Evolutionary conservation across 2,797 vertebrate genomes (phyloP), one percentile per base, ranked within the genome.

Genomic region (Dendrocincla tyrannina): DNA sequence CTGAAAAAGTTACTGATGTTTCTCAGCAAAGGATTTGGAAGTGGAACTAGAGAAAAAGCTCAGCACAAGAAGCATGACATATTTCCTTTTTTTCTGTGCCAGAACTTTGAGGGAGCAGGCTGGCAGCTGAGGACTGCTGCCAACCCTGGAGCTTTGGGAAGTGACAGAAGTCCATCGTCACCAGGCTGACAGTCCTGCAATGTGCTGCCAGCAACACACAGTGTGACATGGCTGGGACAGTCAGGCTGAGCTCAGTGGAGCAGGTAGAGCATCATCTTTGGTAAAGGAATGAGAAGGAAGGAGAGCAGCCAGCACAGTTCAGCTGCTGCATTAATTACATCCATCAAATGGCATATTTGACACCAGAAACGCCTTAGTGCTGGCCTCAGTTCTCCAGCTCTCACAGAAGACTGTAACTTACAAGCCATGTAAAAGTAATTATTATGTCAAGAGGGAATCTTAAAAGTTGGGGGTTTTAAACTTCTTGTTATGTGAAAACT

Each of bases 171-270:
- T 41, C 85, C 67, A 50, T 60, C 0, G 0, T 33, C 81, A 52
- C 24, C 35, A 58, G 58, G 35, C 53, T 75, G 58, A 55, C 22
- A 69, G 49, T 30, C 3, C 2, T 53, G 60, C 10, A 78, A 72
- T 0, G 0, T 11, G 47, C 66, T 91, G 56, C 68, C 72, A 77
- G 78, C 46, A 18, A 30, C 19, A 30, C 19, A 4, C 4, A 3
- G 24, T 1, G 14, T 33, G 52, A 56, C 77, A 35, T 0, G 1
- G 73, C 66, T 2, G 0, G 30, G 46, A 42, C 12, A 56, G 39
- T 4, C 58, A 62, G 37, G 59, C 69, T 58, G 66, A 90, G 69
- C 66, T 81, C 42, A 13, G 6, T 2, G 6, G 10, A 86, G 64
- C 37, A 23, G 58, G 72, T 15, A 47, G 56, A 68, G 19, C 32